Evolutionary conservation across 2,888 invertebrate genomes (phyloP).

Genomic region (Eurois occulta): DNA sequence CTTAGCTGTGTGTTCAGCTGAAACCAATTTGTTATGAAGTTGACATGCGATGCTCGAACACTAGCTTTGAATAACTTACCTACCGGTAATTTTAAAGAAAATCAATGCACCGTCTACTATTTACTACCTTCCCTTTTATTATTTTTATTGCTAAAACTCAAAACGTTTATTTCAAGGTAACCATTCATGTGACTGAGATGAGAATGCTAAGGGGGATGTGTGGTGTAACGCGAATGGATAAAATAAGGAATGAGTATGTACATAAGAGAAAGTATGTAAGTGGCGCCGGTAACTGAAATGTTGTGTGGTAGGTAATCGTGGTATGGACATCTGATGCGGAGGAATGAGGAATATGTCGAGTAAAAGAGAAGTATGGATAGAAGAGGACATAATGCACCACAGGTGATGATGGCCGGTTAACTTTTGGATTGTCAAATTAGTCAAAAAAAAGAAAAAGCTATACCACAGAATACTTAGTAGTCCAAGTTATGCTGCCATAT

Average conservation of each 20-base stretch:
- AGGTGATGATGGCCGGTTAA: no score
- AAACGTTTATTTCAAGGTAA: not conserved
- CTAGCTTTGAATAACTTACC: slow-evolving; percentile 46
- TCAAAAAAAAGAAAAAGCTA: not conserved
- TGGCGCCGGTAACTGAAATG: no score
- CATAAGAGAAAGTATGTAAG: no score
- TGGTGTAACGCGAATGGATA: no score
- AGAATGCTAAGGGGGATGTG: no score
- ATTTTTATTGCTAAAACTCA: not conserved
- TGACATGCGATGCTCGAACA: slow-evolving; percentile 57
- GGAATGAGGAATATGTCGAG: no score
- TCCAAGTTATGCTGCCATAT: not conserved
- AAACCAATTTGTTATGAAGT: slow-evolving; percentile 56
- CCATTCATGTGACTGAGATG: not conserved
- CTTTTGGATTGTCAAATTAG: not conserved
- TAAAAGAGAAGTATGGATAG: no score
- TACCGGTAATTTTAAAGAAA: slow-evolving; percentile 41
- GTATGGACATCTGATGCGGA: no score
- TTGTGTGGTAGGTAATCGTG: no score
- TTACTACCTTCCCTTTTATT: not conserved
- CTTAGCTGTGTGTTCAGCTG: slow-evolving; percentile 54
- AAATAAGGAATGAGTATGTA: no score
- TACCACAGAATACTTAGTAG: no score
- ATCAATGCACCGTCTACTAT: slow-evolving; percentile 24
- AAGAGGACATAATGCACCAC: no score